Base-by-base conservation (phyloP, 2,888 invertebrate genomes). In the Philereme vetulata region DNA sequence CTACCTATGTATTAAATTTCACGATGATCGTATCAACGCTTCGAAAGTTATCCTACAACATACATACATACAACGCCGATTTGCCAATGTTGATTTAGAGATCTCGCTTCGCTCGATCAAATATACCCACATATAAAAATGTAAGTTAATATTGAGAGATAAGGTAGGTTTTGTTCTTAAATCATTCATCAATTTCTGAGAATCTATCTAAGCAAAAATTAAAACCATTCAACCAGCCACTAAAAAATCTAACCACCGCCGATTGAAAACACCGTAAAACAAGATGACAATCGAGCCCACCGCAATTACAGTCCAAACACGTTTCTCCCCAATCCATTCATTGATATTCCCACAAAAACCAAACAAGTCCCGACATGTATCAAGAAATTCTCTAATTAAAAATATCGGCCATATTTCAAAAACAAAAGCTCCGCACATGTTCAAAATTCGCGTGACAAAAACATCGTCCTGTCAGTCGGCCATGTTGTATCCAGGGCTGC, bases 401-500 rank as follows among this genome's bases (percentile, higher is more conserved):
- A 64, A 74, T 72, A 73, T 72, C 66, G 64, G 65, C 70, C 67
- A 72, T 76, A 73, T 71, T 68, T 75, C 72, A 72, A 71, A 70
- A 69, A 72, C 66, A 72, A 71, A 72, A 65, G 54, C 51, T 57
- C 42, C 64, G 68, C 81, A 83, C 82, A 81, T 84, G 84, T 81
- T 56, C 67, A 60, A 67, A 72, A 77, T 76, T 82, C 75, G 83
- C 82, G 80, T 80, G 84, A 83, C 84, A 81, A 76, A 76, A 80
- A 78, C 66, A 76, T 76, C 60, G 71, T 51, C 48, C 60, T 57
- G 64, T 56, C 66, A 63, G 53, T 52, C 64, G 67, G 59, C 70
- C 69, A 68, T 67, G 62, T 66, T n/a, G n/a, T n/a, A n/a, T n/a
- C n/a, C n/a, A n/a, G n/a, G n/a, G n/a, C n/a, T n/a, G n/a, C n/a